phyloP scores from a whole-genome alignment of 1,140 invertebrate genomes.

The Formica exsecta region DNA sequence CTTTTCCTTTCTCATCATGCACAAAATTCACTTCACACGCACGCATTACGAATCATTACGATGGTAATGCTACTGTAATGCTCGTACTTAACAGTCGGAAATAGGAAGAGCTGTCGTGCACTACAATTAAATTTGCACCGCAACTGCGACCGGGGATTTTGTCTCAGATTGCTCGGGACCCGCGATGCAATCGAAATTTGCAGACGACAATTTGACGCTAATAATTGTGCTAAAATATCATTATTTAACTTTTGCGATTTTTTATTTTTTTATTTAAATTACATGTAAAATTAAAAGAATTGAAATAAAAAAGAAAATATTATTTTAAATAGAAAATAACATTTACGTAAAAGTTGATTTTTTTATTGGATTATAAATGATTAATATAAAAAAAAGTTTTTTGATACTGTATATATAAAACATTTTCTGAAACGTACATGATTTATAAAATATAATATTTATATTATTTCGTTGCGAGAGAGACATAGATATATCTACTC shows the following conservation, averaged over 20 bases:
- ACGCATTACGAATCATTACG: slow-evolving; percentile 8
- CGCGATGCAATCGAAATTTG: neutral
- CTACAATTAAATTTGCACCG: slow-evolving; percentile 37
- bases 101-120: slow-evolving; percentile 13
- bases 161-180: neutral
- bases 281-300: neutral
- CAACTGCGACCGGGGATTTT: neutral
- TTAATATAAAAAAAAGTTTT: too few species aligned
- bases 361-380: too few species aligned
- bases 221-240: neutral
- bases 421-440: neutral
- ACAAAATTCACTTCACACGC: neutral
- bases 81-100: neutral
- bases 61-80: slow-evolving; percentile 35
- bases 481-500: neutral
- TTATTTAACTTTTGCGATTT: neutral
- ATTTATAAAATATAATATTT: neutral
- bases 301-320: too few species aligned
- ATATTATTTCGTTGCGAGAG: neutral
- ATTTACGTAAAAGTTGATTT: too few species aligned
- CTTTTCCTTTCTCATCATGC: neutral
- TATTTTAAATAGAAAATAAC: too few species aligned
- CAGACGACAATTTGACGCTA: neutral
- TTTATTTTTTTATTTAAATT: neutral
- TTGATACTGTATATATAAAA: too few species aligned